phyloP scores from a whole-genome alignment of 2,888 invertebrate genomes.

The Escarpia spicata region DNA sequence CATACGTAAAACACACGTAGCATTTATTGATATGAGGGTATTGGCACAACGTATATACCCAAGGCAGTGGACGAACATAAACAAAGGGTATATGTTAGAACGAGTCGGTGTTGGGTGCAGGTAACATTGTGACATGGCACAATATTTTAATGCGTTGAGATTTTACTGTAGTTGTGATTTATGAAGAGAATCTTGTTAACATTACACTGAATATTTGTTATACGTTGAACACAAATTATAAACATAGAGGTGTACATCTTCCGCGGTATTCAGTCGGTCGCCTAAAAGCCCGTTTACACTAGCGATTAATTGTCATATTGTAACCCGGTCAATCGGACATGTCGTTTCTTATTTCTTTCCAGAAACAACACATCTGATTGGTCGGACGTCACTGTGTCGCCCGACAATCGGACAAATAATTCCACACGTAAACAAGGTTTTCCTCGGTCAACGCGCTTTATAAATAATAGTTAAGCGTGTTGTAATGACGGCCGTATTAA shows the following conservation, averaged over 20 bases:
- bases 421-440: too few species aligned
- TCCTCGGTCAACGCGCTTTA: too few species aligned
- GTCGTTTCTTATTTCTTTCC: too few species aligned
- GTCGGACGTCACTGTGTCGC: too few species aligned
- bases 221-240: background rate
- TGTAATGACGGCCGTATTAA: background rate
- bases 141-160: background rate
- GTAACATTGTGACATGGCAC: background rate
- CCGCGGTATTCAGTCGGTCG: background rate
- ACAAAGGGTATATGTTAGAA: background rate
- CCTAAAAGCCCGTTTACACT: too few species aligned
- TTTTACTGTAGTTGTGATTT: background rate
- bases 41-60: background rate
- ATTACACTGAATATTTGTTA: background rate
- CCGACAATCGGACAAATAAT: too few species aligned
- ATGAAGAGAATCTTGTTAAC: background rate
- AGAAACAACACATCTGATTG: too few species aligned
- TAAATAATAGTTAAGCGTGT: background rate
- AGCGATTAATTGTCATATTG: too few species aligned
- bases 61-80: background rate
- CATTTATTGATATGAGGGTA: background rate
- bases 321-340: too few species aligned
- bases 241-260: background rate
- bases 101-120: background rate
- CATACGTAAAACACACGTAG: too few species aligned